Evolutionary conservation across 2,113 vertebrate genomes (phyloP), one percentile per base, ranked within the genome.

Genomic region (Brachionichthys hirsutus): DNA sequence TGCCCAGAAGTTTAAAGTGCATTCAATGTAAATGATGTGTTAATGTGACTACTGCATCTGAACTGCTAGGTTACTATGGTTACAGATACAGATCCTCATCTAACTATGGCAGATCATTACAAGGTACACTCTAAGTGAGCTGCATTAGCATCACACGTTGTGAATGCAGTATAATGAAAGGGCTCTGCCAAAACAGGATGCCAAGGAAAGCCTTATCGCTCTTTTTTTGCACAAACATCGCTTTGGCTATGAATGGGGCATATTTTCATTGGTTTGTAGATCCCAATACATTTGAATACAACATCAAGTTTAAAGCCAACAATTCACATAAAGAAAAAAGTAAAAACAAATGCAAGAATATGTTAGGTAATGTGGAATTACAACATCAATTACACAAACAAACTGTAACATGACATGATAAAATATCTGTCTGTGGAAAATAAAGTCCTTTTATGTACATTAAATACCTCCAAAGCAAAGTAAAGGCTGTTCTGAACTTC

Each of bases 1-100:
- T 70, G 71, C 74, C 70, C 70, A 66, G 45, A 77, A 56, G 70
- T 79, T 85, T 90, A 90, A 90, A 90, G 87, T 90, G 88, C 87
- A 78, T 87, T 86, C 42, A 54, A 85, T 79, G 82, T 74, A 72
- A 78, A 84, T 85, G 62, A 80, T 83, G 51, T 73, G 65, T 75
- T 48, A 36, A 74, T 76, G 68, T 48, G 80, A 57, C 63, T 78
- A 83, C 81, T 80, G 60, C 68, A 66, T 84, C 61, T 78, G 41
- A 50, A 62, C 55, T 43, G 35, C 51, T 42, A 30, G 46, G 73
- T 66, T 15, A 51, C 56, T 60, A 72, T 41, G 17, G 65, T 73
- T 68, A 30, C 38, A 60, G 4, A 63, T 66, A 78, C 46, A 69
- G 61, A 59, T 49, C 57, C n/a, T 64, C 9, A 69, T 63, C 43